Conservation (phyloP, 2,113 vertebrate species). For the Toxotes chatareus region DNA sequence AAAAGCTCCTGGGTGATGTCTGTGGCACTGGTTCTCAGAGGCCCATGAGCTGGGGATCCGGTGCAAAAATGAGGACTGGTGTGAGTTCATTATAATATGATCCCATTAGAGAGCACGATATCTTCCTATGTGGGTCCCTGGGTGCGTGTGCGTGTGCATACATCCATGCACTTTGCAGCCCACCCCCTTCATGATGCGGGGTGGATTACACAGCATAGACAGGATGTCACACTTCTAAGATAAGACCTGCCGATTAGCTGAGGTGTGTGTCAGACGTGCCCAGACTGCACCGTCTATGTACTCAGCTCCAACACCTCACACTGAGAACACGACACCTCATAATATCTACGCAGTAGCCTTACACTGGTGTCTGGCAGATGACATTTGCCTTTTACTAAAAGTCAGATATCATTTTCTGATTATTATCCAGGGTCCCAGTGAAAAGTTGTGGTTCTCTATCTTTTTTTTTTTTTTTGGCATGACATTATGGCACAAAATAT, state of each 20-base stretch:
- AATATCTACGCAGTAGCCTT: neutral
- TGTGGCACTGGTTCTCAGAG: neutral
- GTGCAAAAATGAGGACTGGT: neutral
- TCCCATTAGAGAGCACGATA: neutral
- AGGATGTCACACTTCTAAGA: conserved; percentile 82
- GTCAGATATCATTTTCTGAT: neutral
- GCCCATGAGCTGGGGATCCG: neutral
- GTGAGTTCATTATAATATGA: conserved; percentile 21
- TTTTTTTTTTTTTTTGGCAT: neutral
- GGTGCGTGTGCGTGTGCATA: neutral
- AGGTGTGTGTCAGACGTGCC: conserved; percentile 63
- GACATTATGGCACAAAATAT: neutral
- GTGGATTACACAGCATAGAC: conserved; percentile 71
- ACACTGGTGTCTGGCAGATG: neutral
- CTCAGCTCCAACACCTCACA: conserved; percentile 29
- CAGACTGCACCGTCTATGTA: conserved; percentile 9
- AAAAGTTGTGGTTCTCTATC: neutral
- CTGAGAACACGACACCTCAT: conserved; percentile 50
- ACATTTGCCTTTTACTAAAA: conserved; percentile 29
- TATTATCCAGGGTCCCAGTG: neutral
- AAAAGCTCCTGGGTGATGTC: neutral
- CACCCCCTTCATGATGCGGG: conserved; percentile 31
- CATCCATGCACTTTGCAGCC: conserved; percentile 20
- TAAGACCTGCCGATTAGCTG: conserved; percentile 64
- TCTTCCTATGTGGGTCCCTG: neutral